phyloP scores from a whole-genome alignment of 2,888 invertebrate genomes.

The Meteorus colon region DNA sequence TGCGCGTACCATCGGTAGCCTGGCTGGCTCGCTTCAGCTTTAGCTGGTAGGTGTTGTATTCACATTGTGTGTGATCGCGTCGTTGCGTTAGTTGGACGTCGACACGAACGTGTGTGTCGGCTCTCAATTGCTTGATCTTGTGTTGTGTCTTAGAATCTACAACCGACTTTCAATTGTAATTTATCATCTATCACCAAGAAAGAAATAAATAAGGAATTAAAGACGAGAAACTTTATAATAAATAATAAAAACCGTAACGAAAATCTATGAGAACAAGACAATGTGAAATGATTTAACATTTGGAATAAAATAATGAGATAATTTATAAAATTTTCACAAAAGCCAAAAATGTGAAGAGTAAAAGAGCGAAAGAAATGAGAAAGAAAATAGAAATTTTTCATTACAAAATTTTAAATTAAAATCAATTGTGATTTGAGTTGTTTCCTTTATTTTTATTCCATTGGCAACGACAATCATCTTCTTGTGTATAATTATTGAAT shows the following conservation, averaged over 20 bases:
- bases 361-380: neutral
- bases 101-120: neutral
- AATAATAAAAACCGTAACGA: too few relatives aligned
- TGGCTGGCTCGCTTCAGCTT: neutral
- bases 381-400: neutral
- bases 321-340: too few relatives aligned
- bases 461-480: neutral
- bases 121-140: neutral
- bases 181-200: too few relatives aligned
- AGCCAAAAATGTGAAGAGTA: too few relatives aligned
- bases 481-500: neutral
- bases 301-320: too few relatives aligned
- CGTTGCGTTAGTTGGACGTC: neutral
- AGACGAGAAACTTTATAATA: too few relatives aligned
- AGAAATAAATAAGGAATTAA: too few relatives aligned
- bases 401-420: neutral
- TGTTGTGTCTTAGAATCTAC: neutral
- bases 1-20: neutral
- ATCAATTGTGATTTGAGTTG: neutral
- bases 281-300: too few relatives aligned
- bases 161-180: neutral
- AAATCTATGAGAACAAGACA: too few relatives aligned
- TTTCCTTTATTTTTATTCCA: neutral
- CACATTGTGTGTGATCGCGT: conserved; percentile 8
- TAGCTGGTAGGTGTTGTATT: conserved; percentile 1